Evolutionary conservation across 2,113 vertebrate genomes (phyloP), one percentile per base, ranked within the genome.

Genomic region (Tilapia sparmanii): DNA sequence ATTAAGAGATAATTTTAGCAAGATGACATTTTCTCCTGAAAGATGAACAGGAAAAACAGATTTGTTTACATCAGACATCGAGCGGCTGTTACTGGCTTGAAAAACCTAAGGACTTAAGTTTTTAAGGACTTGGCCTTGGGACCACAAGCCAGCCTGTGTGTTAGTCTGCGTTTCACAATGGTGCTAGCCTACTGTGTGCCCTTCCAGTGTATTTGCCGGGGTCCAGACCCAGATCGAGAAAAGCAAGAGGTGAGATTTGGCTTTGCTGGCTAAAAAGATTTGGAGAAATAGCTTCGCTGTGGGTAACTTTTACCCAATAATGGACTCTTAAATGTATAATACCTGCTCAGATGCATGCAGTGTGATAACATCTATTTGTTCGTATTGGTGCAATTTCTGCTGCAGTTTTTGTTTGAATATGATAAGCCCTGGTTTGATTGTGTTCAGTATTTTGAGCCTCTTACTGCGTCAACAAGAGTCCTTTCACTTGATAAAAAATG

Each of bases 141-240:
- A 86, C 86, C 87, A 42, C 47, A 57, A 68, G 66, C 71, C 63
- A 33, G n/a, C 83, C 24, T 84, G 55, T 79, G 63, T 81, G 40
- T 88, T 84, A 83, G 81, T 84, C 59, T 86, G 33, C 24, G 3
- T 86, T 88, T 93, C 78, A 93, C 88, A 86, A 96, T 96, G 96
- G 94, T 95, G 89, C 91, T 96, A 38, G 91, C 87, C 66, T 78
- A 92, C 92, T 97, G 97, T 94, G 91, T 97, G 90, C 95, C 97
- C 86, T 97, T 97, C 85, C 97, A 97, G 83, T 98, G 98, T 87
- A 42, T 98, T 31, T 97, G 96, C 96, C 90, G 91, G 89, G 42
- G 94, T 73, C 91, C 95, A 3, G 91, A 95, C 73, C 89, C 95
- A 83, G 94, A 95, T 55, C 53, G 7, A 55, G 94, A 95, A 3